Conservation (phyloP, 2,113 vertebrate species). For the Trichomycterus rosablanca region DNA sequence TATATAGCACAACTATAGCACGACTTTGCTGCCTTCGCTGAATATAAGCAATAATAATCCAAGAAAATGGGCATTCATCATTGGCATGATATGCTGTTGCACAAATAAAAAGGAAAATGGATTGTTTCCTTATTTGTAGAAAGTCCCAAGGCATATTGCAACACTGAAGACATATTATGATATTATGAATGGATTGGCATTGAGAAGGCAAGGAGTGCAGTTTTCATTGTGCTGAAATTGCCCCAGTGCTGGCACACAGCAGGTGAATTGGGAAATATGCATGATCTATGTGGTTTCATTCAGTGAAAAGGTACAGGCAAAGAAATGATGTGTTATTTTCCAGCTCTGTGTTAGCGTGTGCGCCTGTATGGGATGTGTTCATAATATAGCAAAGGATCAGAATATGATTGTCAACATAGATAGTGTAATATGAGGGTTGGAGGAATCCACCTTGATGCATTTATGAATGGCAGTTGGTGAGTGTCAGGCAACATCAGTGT, state of each 20-base stretch:
- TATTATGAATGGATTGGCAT: conserved; percentile 50
- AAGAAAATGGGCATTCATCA: not conserved
- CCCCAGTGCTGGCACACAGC: conserved; percentile 44
- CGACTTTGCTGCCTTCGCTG: too few species aligned
- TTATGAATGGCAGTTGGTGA: conserved; percentile 13
- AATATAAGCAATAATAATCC: conserved; percentile 27
- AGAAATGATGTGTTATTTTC: conserved; percentile 30
- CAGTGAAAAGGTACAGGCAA: conserved; percentile 19
- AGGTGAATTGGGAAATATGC: conserved; percentile 22
- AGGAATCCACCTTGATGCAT: not conserved
- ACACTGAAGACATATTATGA: conserved; percentile 50
- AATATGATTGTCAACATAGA: conserved; percentile 25
- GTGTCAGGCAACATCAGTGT: not conserved
- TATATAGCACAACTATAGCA: too few species aligned
- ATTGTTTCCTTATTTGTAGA: conserved; percentile 32
- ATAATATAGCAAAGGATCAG: conserved; percentile 28
- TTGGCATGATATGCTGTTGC: not conserved
- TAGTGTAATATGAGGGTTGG: conserved; percentile 17
- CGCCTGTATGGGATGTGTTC: conserved; percentile 15
- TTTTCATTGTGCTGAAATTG: conserved; percentile 50
- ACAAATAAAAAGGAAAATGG: conserved; percentile 29
- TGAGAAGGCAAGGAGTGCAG: conserved; percentile 41
- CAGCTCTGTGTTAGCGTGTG: not conserved
- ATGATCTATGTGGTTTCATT: conserved; percentile 40
- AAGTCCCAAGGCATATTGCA: conserved; percentile 27